Evolutionary conservation across 1,140 invertebrate genomes (phyloP), one percentile per base, ranked within the genome.

Genomic region (Leptinotarsa lineolata): DNA sequence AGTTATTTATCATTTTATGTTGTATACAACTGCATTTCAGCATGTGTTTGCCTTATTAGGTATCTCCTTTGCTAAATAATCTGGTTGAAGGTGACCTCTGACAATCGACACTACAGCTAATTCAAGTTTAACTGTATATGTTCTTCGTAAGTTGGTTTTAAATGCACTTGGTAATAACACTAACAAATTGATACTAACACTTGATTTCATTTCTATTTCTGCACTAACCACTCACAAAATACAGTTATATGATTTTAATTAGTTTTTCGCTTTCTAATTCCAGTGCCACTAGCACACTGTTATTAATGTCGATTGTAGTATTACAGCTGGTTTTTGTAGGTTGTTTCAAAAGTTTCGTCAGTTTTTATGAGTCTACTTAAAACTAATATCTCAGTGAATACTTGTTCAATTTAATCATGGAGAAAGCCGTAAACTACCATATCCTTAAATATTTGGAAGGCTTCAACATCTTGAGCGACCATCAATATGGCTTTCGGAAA

Each of bases 51-150:
- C 71, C 8, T 73, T 76, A 72, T 73, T 75, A 79, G 78, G 78
- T 79, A 72, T 75, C 77, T 45, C 45, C 76, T 79, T 74, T 77
- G 54, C 72, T 77, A 74, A 79, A 77, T 79, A 79, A 79, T 69
- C 77, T 77, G 78, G 78, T 79, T 67, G 68, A 46, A 65, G 78
- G 76, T 70, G 74, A 79, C 70, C 70, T 74, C 67, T 79, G 78
- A 79, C 74, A 72, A 76, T 45, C 48, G 59, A 74, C 65, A 68
- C 69, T 21, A 68, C 74, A 69, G 70, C 72, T 68, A 74, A 65
- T 68, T 74, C 58, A 45, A 74, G 61, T 74, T 74, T 72, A 73
- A 77, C 60, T 72, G 44, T 75, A 20, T 71, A 45, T 75, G 72
- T 75, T 74, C 65, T 76, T 76, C 75, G 77, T 78, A 78, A 76